These are phyloP conservation scores for Ceratina calcarata DNA, from an alignment of 1,140 invertebrate genomes.

Conservation along the genomic window DNA sequence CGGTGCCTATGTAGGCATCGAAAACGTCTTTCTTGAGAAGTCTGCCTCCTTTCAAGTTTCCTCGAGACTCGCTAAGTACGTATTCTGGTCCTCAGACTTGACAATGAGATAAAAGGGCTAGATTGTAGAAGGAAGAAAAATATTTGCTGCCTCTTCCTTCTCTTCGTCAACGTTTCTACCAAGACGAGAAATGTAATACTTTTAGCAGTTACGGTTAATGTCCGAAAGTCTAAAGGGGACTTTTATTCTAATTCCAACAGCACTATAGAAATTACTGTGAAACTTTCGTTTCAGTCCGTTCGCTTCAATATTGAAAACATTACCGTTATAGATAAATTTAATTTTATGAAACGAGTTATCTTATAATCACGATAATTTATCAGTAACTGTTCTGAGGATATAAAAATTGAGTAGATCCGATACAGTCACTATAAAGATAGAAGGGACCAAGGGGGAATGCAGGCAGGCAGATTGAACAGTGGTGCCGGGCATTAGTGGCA, in stretches of 20 bases:
- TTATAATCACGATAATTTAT: too few relatives aligned
- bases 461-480: conserved; percentile 23
- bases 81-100: conserved; percentile 9
- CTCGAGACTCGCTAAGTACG: conserved; percentile 7
- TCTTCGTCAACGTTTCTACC: background rate
- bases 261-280: conserved; percentile 7
- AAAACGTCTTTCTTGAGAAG: conserved; percentile 3
- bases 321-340: too few relatives aligned
- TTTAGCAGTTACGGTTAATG: conserved; percentile 4
- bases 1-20: background rate
- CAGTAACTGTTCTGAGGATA: too few relatives aligned
- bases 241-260: too few relatives aligned
- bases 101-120: conserved; percentile 11
- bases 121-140: conserved; percentile 5
- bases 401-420: too few relatives aligned
- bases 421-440: background rate
- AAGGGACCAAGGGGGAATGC: conserved; percentile 21
- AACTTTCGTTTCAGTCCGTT: too few relatives aligned
- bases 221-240: background rate
- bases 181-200: background rate
- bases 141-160: conserved; percentile 8
- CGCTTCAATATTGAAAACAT: too few relatives aligned
- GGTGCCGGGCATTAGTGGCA: conserved; percentile 37
- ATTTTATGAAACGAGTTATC: too few relatives aligned
- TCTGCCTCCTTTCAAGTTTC: conserved; percentile 15